Conservation (phyloP, 2,113 vertebrate genomes). For the Hypanus sabinus region DNA sequence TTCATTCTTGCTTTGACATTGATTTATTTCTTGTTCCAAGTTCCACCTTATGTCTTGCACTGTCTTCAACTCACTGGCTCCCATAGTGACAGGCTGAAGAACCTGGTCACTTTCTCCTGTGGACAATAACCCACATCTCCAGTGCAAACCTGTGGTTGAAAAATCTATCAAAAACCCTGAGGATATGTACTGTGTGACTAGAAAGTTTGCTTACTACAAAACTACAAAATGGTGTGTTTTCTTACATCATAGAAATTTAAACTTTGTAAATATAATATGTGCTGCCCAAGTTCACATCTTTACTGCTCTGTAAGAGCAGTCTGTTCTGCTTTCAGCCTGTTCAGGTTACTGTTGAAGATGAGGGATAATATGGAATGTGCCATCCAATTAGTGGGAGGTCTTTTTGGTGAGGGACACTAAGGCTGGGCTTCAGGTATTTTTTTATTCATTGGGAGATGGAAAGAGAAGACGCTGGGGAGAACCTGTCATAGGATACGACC, state of each 20-base stretch:
- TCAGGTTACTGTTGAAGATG: too few relatives aligned
- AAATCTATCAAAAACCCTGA: neutral
- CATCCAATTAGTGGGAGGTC: too few relatives aligned
- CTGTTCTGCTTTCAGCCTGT: too few relatives aligned
- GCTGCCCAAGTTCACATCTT: too few relatives aligned
- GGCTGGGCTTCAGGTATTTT: too few relatives aligned
- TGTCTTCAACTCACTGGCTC: neutral
- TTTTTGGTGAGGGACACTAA: too few relatives aligned
- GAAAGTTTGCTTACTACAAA: neutral
- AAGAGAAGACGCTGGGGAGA: too few relatives aligned
- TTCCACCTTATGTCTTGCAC: neutral
- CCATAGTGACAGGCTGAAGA: neutral
- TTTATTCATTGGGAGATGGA: too few relatives aligned
- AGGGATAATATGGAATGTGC: too few relatives aligned
- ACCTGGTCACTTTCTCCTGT: neutral
- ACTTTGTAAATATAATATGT: neutral
- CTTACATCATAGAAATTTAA: neutral
- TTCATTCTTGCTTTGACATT: neutral
- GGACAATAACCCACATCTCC: neutral
- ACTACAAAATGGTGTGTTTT: neutral
- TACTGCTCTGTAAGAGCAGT: too few relatives aligned
- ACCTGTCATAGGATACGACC: too few relatives aligned
- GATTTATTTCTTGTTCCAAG: neutral
- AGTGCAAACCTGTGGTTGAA: neutral
- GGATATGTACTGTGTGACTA: neutral